Evolutionary conservation across 2,888 invertebrate genomes (phyloP).

Genomic region (Argyresthia albistria): DNA sequence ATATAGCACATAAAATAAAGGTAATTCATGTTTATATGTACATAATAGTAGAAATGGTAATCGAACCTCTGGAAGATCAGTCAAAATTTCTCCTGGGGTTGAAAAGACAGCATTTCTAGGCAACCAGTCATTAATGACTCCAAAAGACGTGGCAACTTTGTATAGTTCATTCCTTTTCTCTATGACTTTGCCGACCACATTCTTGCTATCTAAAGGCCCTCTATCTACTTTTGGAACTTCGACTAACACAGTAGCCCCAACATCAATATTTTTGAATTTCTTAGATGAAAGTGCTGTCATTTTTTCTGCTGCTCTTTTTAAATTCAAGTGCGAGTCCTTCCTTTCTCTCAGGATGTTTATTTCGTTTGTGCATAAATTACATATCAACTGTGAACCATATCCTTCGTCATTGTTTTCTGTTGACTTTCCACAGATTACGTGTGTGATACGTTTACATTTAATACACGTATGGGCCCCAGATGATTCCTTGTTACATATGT

Average conservation of each 20-base stretch:
- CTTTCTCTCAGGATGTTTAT: background rate
- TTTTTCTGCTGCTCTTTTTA: constrained; percentile 11
- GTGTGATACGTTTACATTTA: background rate
- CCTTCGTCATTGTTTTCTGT: constrained; percentile 3
- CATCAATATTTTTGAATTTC: constrained; percentile 9
- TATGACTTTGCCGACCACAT: constrained; percentile 6
- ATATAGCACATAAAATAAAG: background rate
- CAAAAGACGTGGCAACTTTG: constrained; percentile 6
- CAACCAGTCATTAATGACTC: constrained; percentile 5
- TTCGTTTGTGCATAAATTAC: constrained; percentile 4
- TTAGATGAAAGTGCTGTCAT: constrained; percentile 7
- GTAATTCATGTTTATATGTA: constrained; percentile 1
- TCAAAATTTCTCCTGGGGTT: constrained; percentile 1
- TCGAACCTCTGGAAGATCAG: constrained; percentile 6
- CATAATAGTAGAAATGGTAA: constrained; percentile 2
- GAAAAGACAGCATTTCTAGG: constrained; percentile 5
- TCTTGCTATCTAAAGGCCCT: constrained; percentile 9
- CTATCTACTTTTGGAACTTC: constrained; percentile 9
- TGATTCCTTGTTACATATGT: constrained; percentile 7
- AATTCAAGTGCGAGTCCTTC: constrained; percentile 5
- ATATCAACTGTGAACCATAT: constrained; percentile 1
- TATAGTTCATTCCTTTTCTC: constrained; percentile 6
- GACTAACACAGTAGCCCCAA: constrained; percentile 8
- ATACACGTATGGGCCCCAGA: constrained; percentile 2
- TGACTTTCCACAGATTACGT: constrained; percentile 1